A percentile compares a stretch with the other conserved stretches of the same genome.
These are phyloP conservation scores for Orientallactaga bullata DNA, from an alignment of 2,113 vertebrate species.

Conservation along the genomic window DNA sequence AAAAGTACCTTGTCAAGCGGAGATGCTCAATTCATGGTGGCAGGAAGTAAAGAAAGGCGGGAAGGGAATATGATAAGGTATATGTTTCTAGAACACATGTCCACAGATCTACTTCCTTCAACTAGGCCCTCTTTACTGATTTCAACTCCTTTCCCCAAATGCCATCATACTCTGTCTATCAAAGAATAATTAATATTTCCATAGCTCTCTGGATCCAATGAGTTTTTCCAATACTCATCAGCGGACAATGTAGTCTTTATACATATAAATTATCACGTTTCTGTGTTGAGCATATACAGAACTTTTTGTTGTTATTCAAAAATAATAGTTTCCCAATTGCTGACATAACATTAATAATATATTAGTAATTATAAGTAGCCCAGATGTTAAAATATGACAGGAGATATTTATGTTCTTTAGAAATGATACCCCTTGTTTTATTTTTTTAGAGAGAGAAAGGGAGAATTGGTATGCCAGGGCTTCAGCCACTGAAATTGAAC, in stretches of 20 bases:
- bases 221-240: neutral
- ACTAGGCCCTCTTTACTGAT: neutral
- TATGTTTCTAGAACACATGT: neutral
- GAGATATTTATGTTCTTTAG: neutral
- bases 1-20: neutral
- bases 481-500: too few relatives aligned
- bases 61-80: too few relatives aligned
- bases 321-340: neutral
- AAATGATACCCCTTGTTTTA: neutral
- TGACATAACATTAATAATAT: neutral
- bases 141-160: neutral
- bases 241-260: neutral
- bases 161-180: too few relatives aligned
- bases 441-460: too few relatives aligned
- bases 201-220: neutral
- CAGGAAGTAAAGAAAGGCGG: neutral
- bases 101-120: neutral
- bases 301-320: neutral
- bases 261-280: neutral
- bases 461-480: too few relatives aligned
- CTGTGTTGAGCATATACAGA: neutral
- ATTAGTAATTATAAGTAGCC: neutral
- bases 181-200: neutral
- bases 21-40: neutral
- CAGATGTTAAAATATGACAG: neutral